Evolutionary conservation across 2,113 vertebrate genomes (phyloP), one percentile per base, ranked within the genome.

Genomic region (Entosphenus tridentatus): DNA sequence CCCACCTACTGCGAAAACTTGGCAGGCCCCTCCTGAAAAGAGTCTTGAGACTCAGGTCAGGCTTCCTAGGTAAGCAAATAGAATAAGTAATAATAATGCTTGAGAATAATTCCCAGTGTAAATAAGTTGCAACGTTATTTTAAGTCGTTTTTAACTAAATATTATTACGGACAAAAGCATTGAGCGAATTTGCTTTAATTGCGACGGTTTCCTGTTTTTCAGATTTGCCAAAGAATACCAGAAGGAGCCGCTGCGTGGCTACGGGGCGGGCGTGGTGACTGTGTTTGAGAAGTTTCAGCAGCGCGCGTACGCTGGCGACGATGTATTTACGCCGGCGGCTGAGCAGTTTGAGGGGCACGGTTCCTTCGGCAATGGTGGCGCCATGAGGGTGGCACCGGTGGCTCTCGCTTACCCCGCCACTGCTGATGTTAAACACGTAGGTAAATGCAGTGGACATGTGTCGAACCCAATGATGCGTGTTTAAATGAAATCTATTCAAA

Each of bases 281-380:
- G n/a, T 65, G 62, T 65, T 65, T 65, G 62, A 65, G 18, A 65
- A 65, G 18, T 65, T 65, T n/a, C 62, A 16, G n/a, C 62, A 65
- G 18, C 62, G 62, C 62, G 18, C n/a, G n/a, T 18, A 16, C n/a
- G 10, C 62, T 16, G 62, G 62, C 18, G 62, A 18, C 18, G 88
- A 92, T 0, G 86, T 98, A 57, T 95, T 86, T 70, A 87, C 90
- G 74, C 93, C 93, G 0, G 93, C 93, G 0, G 81, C 83, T 68
- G 84, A 86, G 71, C 93, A 98, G 80, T 98, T 97, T 69, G 87
- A 85, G 0, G 92, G 93, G 11, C 85, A 87, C 2, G 93, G 93
- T 67, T 98, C 93, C 69, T 98, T 90, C 0, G 93, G 93, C 12
- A 98, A 98, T 0, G 93, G 93, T 1, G 93, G 89, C 1, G 93